Base-by-base conservation (phyloP, 2,113 vertebrate species). In the Malurus elegans region DNA sequence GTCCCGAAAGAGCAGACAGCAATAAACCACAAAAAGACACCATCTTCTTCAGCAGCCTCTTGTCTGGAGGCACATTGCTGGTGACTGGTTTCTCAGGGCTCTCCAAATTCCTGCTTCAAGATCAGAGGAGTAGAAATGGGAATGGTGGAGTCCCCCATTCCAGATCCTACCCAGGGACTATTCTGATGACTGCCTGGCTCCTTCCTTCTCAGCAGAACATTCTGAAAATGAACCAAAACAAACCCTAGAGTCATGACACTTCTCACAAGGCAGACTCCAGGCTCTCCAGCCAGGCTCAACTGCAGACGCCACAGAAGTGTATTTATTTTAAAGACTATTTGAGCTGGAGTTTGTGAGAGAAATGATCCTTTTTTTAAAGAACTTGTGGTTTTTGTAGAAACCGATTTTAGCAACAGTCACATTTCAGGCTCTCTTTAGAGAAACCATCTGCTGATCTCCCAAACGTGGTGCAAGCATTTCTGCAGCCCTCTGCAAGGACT, bases 291-390 rank as follows among this genome's bases (percentile, higher is more conserved):
- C 83, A 81, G 89, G 69, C 73, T 65, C 84, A 57, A 91, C 45
- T 88, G 93, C 75, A 95, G 92, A 94, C 18, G 1, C 82, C 86
- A 71, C 67, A 83, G 56, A 88, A 96, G 61, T 42, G 79, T 93
- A 86, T 90, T 94, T 96, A 92, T 93, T 90, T 88, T 78, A 86
- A 90, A 79, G 70, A 90, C 88, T 94, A 58, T 91, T 66, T 86
- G 36, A 88, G 90, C 69, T 83, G 69, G 69, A 79, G 90, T 31
- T 90, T 86, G 70, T 66, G 91, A 71, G 73, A 80, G 36, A 79
- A 95, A 90, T 1, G 0, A 73, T 79, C 61, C 19, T 60, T 76
- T 86, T 92, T 88, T 86, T 28, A 14, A 73, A 92, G 75, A 74
- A 61, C 82, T 74, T 96, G 92, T 0, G 16, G 86, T 97, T 92